Base-by-base conservation (phyloP, 1,140 invertebrate species). In the Neodiprion pinetum region DNA sequence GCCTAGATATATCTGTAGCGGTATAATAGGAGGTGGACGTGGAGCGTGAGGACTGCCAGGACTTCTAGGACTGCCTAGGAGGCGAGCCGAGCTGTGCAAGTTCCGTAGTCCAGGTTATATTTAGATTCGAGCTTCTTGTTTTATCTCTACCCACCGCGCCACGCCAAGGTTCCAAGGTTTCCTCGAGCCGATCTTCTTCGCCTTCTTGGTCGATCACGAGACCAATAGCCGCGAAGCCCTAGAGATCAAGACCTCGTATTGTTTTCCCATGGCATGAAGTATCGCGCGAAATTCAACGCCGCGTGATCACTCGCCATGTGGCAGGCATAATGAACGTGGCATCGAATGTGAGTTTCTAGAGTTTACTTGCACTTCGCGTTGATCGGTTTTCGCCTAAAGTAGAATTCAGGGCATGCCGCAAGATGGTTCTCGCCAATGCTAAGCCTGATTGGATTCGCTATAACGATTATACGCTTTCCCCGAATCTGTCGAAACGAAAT, bases 71-170 rank as follows among this genome's bases (percentile, higher is more conserved):
- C 53, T 61, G 53, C 53, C 53, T 61, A 61, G 53, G 53, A 61
- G 53, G 53, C 53, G 53, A 61, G 53, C 53, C 5, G 53, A 61
- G 53, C 53, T 12, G 53, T 61, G 53, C 53, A 61, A 61, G 53
- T 61, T 61, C 53, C 53, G 53, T 61, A 61, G 53, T 17, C 53
- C 53, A 61, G 53, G 53, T 61, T 61, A 61, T 61, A 61, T 61
- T 61, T 61, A 61, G 53, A 61, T 61, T 61, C 53, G n/a, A 61
- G 53, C 53, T 61, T 61, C 53, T 61, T 61, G 53, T 61, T 61
- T 61, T 61, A 61, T 61, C 53, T 61, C 53, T 61, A 61, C 53
- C 53, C 11, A 61, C 53, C 53, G 8, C 53, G 8, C 53, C 53
- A 61, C 53, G 53, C 53, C 53, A 61, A 61, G 53, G 53, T 61